phyloP scores from a whole-genome alignment of 2,888 invertebrate species.

The Baccha elongata region DNA sequence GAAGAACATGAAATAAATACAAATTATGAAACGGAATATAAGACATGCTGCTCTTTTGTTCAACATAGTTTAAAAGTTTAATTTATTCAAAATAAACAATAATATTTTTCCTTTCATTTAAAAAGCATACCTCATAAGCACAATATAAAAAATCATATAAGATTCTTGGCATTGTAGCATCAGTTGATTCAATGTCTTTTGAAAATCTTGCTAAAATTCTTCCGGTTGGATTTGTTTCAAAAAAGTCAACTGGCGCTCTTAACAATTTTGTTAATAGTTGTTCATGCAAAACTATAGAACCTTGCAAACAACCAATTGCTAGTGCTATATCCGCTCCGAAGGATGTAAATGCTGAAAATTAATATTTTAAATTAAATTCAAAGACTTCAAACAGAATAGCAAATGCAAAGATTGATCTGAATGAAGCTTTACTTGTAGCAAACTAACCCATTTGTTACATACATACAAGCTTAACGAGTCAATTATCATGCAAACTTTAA shows the following conservation, averaged over 20 bases:
- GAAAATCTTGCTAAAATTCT: constrained; percentile 84
- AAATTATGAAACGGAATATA: no score
- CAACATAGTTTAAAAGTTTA: background rate
- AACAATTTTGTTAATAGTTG: constrained; percentile 83
- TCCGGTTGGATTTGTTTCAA: constrained; percentile 86
- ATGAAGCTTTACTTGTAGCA: background rate
- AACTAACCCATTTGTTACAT: background rate
- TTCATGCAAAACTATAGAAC: constrained; percentile 80
- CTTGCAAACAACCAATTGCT: constrained; percentile 84
- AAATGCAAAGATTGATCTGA: no score
- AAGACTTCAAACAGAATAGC: no score
- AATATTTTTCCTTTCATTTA: background rate
- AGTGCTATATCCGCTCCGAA: constrained; percentile 87
- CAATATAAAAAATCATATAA: constrained; percentile 85
- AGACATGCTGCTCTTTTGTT: background rate
- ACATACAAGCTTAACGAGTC: background rate
- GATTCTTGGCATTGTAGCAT: constrained; percentile 81
- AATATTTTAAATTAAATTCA: background rate
- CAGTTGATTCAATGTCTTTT: constrained; percentile 82
- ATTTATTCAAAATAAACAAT: background rate
- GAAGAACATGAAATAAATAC: no score
- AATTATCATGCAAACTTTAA: constrained; percentile 14
- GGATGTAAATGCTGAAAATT: constrained; percentile 86
- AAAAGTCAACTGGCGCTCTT: constrained; percentile 84
- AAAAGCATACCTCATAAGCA: constrained; percentile 83